Base-by-base conservation (phyloP, 2,797 vertebrate genomes). In the Sylvilagus floridanus region DNA sequence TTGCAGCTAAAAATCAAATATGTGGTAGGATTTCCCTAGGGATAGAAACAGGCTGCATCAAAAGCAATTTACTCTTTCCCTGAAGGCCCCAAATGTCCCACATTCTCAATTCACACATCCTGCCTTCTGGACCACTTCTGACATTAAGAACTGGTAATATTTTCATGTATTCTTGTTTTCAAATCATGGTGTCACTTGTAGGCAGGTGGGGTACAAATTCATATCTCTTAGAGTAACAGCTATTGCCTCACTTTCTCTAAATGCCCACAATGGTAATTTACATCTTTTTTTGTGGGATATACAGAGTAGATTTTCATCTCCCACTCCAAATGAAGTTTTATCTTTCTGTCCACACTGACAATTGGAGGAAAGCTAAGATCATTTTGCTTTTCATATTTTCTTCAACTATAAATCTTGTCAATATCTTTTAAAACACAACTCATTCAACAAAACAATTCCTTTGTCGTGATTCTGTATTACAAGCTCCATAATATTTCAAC, bases 1-100 rank as follows among this genome's bases (percentile, higher is more conserved):
- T 95, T 97, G 96, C 93, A 93, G 75, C 78, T 96, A 96, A 97
- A 97, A 97, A 97, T 97, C 96, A 97, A 97, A 95, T 96, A 90
- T 88, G 88, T 94, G 92, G 87, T 95, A 95, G 92, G 82, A 95
- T 95, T 96, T 97, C 96, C 94, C 91, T 50, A 79, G 89, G 93
- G 95, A 97, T 19, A 76, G 72, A 95, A 95, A 77, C 78, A 93
- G 73, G 62, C 90, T 88, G 84, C 95, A 96, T 97, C 97, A 86
- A 95, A 97, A 97, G 96, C 91, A 96, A 97, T 97, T 97, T 97
- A 90, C 66, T 88, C 92, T 93, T 89, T 95, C 95, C 95, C 95
- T 69, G 69, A 96, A 97, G 95, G 92, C 95, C 85, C 57, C 11
- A 11, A 95, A 92, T 73, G 88, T 50, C 96, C 94, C 79, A 81